Percentiles rank a stretch among this genome's conserved stretches.
phyloP scores from a whole-genome alignment of 2,888 invertebrate species.

The Fabriciana adippe region DNA sequence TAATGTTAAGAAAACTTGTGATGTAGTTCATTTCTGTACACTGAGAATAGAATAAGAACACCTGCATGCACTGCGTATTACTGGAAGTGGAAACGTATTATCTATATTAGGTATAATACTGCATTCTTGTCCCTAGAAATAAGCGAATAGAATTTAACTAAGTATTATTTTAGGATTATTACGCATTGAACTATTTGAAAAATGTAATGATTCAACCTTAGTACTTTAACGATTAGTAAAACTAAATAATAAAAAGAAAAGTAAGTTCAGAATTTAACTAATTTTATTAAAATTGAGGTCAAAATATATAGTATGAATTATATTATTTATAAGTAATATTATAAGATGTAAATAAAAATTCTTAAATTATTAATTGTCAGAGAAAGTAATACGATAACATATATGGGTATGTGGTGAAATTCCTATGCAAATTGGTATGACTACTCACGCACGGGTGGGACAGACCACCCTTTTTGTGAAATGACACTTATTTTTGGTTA shows the following conservation, averaged over 20 bases:
- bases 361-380: constrained; percentile 1
- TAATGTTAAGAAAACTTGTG: not conserved
- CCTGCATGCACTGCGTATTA: constrained; percentile 14
- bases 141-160: constrained; percentile 2
- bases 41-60: constrained; percentile 10
- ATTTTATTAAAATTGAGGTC: too few relatives aligned
- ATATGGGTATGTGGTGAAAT: constrained; percentile 32
- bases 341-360: not conserved
- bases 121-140: constrained; percentile 16
- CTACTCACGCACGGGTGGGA: constrained; percentile 50
- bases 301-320: too few relatives aligned
- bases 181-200: not conserved
- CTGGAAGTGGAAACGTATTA: not conserved
- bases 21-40: not conserved
- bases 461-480: constrained; percentile 65
- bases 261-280: too few relatives aligned
- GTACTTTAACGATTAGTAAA: not conserved
- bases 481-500: constrained; percentile 72
- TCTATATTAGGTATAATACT: constrained; percentile 7
- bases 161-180: constrained; percentile 3
- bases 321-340: too few relatives aligned
- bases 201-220: not conserved
- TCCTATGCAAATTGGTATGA: constrained; percentile 73
- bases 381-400: constrained; percentile 4
- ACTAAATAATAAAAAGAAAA: not conserved